phyloP scores from a whole-genome alignment of 2,797 vertebrate genomes.

The Rhinichthys osculus region DNA sequence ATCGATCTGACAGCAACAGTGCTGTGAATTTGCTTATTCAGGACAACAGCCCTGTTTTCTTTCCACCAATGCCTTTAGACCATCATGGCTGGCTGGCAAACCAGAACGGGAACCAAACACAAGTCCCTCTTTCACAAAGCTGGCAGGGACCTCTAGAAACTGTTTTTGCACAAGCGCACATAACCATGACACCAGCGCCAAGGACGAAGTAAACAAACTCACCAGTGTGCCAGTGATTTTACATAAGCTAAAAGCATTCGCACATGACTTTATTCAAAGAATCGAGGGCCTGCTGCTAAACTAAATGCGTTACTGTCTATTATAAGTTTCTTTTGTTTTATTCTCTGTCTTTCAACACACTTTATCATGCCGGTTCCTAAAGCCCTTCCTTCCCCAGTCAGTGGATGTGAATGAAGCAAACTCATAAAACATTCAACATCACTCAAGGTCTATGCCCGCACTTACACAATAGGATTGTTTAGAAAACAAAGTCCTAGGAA shows the following conservation, averaged over 20 bases:
- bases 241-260: conserved; percentile 18
- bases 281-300: conserved; percentile 8
- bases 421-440: conserved; percentile 84
- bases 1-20: conserved; percentile 17
- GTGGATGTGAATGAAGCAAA: conserved; percentile 64
- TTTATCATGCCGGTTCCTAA: conserved; percentile 40
- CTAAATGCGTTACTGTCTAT: conserved; percentile 13
- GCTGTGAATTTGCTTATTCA: conserved; percentile 34
- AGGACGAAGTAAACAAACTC: not conserved
- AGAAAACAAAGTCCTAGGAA: conserved; percentile 77
- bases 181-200: conserved; percentile 1
- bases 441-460: conserved; percentile 72
- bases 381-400: conserved; percentile 57
- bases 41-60: conserved; percentile 23
- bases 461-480: conserved; percentile 78
- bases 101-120: not conserved
- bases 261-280: conserved; percentile 11
- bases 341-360: conserved; percentile 30
- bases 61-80: not conserved
- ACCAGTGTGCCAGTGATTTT: conserved; percentile 6
- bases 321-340: conserved; percentile 38
- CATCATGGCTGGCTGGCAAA: conserved; percentile 2
- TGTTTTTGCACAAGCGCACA: not conserved
- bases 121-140: conserved; percentile 1
- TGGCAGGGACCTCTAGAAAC: conserved; percentile 12